Percentiles rank a stretch among this genome's conserved stretches.
Conservation (phyloP, 2,888 invertebrate genomes). For the Diarsia rubi region DNA sequence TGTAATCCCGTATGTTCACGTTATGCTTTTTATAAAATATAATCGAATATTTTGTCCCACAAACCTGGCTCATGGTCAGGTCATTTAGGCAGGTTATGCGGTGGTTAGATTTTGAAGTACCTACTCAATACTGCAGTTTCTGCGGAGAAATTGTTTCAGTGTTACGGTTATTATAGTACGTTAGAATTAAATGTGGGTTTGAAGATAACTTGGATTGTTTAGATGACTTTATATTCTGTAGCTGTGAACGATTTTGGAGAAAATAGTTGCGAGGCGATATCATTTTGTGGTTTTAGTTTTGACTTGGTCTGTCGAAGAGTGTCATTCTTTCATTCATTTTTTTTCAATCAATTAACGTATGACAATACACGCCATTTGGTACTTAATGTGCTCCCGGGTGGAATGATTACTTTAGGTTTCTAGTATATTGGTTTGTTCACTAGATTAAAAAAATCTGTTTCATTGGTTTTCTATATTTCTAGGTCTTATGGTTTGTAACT, state of each 20-base stretch:
- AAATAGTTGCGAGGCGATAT: background rate
- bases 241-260: background rate
- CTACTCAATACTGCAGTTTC: conserved; percentile 5
- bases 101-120: background rate
- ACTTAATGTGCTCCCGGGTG: background rate
- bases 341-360: background rate
- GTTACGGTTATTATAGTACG: background rate
- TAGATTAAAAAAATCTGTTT: background rate
- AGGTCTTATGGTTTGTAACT: background rate
- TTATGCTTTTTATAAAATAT: too few relatives aligned
- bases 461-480: background rate
- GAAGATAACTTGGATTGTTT: background rate
- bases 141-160: conserved; percentile 18
- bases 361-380: background rate
- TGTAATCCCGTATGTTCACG: too few relatives aligned
- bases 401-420: background rate
- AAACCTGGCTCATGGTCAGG: too few relatives aligned
- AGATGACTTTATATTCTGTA: background rate
- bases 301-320: background rate
- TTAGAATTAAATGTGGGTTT: conserved; percentile 13
- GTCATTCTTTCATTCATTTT: background rate
- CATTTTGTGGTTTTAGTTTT: background rate
- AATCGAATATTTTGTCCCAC: background rate
- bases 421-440: background rate
- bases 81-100: background rate